Percentiles rank a stretch among this genome's conserved stretches.
phyloP scores from a whole-genome alignment of 2,888 invertebrate species.

The Eupithecia exiguata region DNA sequence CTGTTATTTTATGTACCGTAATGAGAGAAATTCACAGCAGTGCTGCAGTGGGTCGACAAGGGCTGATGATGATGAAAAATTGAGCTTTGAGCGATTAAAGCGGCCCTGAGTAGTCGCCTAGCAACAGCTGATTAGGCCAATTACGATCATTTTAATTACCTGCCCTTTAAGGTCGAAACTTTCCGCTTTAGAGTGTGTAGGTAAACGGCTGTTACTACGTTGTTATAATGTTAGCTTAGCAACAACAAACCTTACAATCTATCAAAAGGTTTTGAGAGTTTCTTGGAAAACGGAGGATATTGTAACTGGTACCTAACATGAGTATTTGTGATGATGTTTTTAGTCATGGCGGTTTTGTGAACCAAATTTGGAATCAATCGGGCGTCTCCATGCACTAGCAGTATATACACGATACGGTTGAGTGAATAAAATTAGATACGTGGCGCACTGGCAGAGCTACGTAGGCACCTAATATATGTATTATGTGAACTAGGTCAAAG shows the following conservation, averaged over 20 bases:
- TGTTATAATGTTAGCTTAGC: background rate
- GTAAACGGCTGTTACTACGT: background rate
- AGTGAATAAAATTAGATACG: too few relatives aligned
- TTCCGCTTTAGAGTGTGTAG: background rate
- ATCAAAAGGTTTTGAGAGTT: background rate
- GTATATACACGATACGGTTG: too few relatives aligned
- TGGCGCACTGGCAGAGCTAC: too few relatives aligned
- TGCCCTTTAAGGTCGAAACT: background rate
- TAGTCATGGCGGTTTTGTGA: too few relatives aligned
- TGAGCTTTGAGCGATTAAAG: conserved; percentile 5
- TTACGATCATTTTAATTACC: conserved; percentile 25
- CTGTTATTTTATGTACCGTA: background rate
- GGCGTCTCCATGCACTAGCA: too few relatives aligned
- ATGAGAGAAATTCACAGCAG: conserved; percentile 15
- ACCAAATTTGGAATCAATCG: too few relatives aligned
- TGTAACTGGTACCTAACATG: too few relatives aligned
- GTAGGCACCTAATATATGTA: too few relatives aligned
- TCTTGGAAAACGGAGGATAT: background rate
- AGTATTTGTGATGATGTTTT: too few relatives aligned
- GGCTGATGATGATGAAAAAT: too few relatives aligned
- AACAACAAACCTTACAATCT: background rate
- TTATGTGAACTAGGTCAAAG: too few relatives aligned
- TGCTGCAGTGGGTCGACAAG: too few relatives aligned
- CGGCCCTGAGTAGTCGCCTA: conserved; percentile 12
- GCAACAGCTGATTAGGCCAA: conserved; percentile 28